A percentile compares a stretch with the other conserved stretches of the same genome.
These are phyloP conservation scores for Chrysomela aeneicollis DNA, from an alignment of 2,888 invertebrate species.

Conservation along the genomic window DNA sequence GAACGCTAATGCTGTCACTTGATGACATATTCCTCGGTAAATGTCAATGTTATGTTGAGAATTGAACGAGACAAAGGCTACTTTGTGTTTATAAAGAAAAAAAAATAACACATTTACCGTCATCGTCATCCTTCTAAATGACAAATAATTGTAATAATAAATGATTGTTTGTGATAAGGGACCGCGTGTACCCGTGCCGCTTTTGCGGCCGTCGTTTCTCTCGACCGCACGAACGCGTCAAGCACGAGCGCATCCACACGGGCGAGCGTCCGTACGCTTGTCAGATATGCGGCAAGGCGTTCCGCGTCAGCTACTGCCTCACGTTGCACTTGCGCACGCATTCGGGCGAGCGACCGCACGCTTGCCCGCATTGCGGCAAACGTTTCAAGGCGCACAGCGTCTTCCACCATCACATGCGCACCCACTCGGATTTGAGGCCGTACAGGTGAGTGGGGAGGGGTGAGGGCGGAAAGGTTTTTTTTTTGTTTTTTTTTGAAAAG, in stretches of 20 bases:
- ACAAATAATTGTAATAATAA: no score
- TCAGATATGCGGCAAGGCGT: slow-evolving; percentile 81
- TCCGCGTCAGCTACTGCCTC: slow-evolving; percentile 81
- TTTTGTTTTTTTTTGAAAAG: neutral
- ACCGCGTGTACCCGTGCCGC: slow-evolving; percentile 72
- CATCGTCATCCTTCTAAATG: no score
- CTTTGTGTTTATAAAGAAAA: no score
- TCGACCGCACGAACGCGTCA: slow-evolving; percentile 82
- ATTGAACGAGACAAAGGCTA: no score
- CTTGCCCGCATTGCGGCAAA: slow-evolving; percentile 75
- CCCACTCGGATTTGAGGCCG: slow-evolving; percentile 77
- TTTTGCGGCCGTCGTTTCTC: slow-evolving; percentile 77
- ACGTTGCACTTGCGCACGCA: slow-evolving; percentile 83
- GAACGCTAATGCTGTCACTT: no score
- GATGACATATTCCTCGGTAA: no score
- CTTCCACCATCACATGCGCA: slow-evolving; percentile 78
- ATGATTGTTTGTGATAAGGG: no score
- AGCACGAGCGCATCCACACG: slow-evolving; percentile 85
- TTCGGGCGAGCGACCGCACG: slow-evolving; percentile 79
- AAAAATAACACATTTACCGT: no score
- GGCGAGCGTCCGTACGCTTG: slow-evolving; percentile 81
- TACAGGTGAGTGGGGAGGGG: slow-evolving; percentile 62
- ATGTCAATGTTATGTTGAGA: no score
- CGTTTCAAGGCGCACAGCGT: slow-evolving; percentile 82
- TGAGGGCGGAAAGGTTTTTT: no score